phyloP scores from a whole-genome alignment of 2,888 invertebrate species.

The Rhynchonema sp. region DNA sequence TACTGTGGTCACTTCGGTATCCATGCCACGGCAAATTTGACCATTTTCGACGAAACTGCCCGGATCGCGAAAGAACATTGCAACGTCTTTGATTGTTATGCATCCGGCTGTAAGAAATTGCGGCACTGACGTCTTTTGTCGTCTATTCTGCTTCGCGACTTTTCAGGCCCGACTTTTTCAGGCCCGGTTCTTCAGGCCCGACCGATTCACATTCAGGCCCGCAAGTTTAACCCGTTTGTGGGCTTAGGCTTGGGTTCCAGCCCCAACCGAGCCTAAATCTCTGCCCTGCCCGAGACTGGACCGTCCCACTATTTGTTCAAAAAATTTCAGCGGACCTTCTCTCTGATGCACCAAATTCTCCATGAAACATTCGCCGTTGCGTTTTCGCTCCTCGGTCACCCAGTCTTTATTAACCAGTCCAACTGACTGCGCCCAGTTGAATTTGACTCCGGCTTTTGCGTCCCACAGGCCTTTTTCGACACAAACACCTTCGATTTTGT shows the following conservation, averaged over 20 bases:
- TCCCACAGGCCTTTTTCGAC: background rate
- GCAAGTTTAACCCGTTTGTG: no score
- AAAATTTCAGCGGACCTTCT: background rate
- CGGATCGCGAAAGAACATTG: slow-evolving; percentile 47
- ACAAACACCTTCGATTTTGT: background rate
- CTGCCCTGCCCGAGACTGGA: no score
- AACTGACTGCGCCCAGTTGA: background rate
- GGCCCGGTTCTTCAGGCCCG: no score
- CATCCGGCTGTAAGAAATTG: no score
- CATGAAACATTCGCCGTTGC: background rate
- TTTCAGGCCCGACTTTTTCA: no score
- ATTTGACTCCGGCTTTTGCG: background rate
- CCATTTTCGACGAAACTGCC: no score
- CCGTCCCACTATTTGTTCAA: no score
- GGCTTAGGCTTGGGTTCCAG: no score
- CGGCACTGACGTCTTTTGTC: no score
- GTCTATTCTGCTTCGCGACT: no score
- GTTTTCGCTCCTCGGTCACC: background rate
- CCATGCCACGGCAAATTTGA: slow-evolving; percentile 40
- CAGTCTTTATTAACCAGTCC: background rate
- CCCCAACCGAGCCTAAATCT: no score
- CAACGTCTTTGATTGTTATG: slow-evolving; percentile 38
- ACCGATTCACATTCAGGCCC: no score
- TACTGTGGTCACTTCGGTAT: background rate
- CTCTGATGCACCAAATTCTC: background rate